Percentiles rank a stretch among this genome's conserved stretches.
Conservation (phyloP, 2,797 vertebrate genomes). For the Semaprochilodus insignis region DNA sequence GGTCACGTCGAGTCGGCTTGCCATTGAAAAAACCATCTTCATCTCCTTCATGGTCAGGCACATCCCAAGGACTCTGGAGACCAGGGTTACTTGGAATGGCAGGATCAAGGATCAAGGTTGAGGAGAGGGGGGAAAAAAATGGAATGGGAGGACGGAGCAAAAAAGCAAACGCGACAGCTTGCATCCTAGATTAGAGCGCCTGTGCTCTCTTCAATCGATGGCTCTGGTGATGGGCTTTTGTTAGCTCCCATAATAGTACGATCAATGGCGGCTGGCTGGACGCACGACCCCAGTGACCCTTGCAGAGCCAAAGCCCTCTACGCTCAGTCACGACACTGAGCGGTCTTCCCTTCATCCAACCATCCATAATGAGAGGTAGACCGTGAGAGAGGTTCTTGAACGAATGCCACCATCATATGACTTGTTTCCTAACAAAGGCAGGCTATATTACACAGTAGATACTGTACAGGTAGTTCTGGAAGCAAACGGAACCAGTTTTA, state of each 20-base stretch:
- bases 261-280: conserved; percentile 49
- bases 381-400: not conserved
- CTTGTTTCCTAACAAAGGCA: not conserved
- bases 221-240: conserved; percentile 51
- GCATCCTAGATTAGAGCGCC: conserved; percentile 48
- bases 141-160: not conserved
- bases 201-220: conserved; percentile 51
- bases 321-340: not conserved
- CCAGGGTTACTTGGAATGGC: conserved; percentile 24
- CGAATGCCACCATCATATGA: not conserved
- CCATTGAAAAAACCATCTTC: conserved; percentile 22
- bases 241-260: conserved; percentile 53
- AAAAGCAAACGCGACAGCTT: conserved; percentile 47
- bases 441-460: not conserved
- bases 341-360: not conserved
- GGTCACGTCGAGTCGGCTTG: not conserved
- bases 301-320: not conserved
- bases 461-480: not conserved
- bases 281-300: conserved; percentile 33
- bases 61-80: conserved; percentile 43
- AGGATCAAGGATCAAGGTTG: conserved; percentile 44
- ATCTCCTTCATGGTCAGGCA: conserved; percentile 48
- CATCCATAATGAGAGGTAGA: not conserved
- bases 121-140: conserved; percentile 41
- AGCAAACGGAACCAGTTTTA: too few species aligned